phyloP scores from a whole-genome alignment of 2,888 invertebrate genomes.

The Volucella inanis region DNA sequence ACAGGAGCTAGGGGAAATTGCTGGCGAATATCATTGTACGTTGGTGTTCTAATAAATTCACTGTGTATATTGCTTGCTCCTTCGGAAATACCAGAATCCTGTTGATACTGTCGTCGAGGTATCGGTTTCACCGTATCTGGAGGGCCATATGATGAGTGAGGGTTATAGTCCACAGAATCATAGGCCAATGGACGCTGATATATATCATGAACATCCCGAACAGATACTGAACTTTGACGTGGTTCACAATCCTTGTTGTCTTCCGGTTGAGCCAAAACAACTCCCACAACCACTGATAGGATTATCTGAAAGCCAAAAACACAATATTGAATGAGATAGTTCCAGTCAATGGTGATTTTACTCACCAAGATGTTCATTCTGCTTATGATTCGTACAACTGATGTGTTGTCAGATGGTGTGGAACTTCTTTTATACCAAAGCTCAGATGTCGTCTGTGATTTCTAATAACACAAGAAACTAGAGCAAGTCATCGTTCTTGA shows the following conservation, averaged over 20 bases:
- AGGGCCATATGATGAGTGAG: constrained; percentile 61
- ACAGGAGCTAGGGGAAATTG: constrained; percentile 49
- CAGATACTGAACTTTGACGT: constrained; percentile 31
- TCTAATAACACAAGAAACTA: constrained; percentile 20
- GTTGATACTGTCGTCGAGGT: constrained; percentile 39
- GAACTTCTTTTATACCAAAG: constrained; percentile 59
- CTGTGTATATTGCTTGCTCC: constrained; percentile 32
- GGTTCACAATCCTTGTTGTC: constrained; percentile 59
- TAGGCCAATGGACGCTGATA: constrained; percentile 52
- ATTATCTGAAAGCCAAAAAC: constrained; percentile 26
- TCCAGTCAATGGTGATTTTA: background rate
- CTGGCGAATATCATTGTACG: constrained; percentile 43
- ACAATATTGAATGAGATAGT: background rate
- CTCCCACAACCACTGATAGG: constrained; percentile 37
- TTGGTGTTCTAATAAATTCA: constrained; percentile 6
- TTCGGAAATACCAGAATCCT: constrained; percentile 38
- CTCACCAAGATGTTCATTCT: constrained; percentile 63
- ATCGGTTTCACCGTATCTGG: constrained; percentile 48
- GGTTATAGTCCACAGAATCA: constrained; percentile 42
- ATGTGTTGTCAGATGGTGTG: constrained; percentile 37
- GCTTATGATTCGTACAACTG: constrained; percentile 56
- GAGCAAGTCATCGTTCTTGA: constrained; percentile 49
- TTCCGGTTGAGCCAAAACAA: constrained; percentile 33
- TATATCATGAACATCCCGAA: constrained; percentile 52
- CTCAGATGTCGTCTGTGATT: constrained; percentile 21